Conservation (phyloP, 2,797 vertebrate species). For the Poecilia picta region DNA sequence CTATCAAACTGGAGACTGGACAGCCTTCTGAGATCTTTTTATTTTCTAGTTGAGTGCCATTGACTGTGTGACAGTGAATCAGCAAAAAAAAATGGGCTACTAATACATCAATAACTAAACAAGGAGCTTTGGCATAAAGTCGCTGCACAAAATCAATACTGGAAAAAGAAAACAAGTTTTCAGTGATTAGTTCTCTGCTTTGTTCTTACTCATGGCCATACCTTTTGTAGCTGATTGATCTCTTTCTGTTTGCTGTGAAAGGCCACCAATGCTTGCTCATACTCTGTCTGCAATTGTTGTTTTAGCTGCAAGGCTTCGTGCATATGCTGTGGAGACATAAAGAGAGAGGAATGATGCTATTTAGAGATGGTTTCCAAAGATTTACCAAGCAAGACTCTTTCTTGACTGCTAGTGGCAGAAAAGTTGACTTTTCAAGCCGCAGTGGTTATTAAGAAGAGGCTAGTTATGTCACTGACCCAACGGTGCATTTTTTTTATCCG, state of each 20-base stretch:
- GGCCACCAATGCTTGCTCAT: slow-evolving; percentile 92
- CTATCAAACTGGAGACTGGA: slow-evolving; percentile 19
- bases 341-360: slow-evolving; percentile 19
- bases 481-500: neutral
- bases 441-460: slow-evolving; percentile 1
- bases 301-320: slow-evolving; percentile 89
- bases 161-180: neutral
- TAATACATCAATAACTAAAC: slow-evolving; percentile 40
- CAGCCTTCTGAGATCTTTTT: slow-evolving; percentile 16
- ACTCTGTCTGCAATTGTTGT: slow-evolving; percentile 93
- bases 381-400: slow-evolving; percentile 2
- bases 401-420: neutral
- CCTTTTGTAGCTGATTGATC: slow-evolving; percentile 92
- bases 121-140: slow-evolving; percentile 24
- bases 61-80: slow-evolving; percentile 48
- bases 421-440: neutral
- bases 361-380: slow-evolving; percentile 23
- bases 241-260: slow-evolving; percentile 93
- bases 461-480: neutral
- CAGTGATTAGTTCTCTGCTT: neutral
- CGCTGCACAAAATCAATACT: slow-evolving; percentile 24
- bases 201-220: slow-evolving; percentile 42
- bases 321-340: slow-evolving; percentile 84
- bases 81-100: slow-evolving; percentile 43
- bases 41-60: slow-evolving; percentile 31